A percentile compares a stretch with the other conserved stretches of the same genome.
Evolutionary conservation across 2,113 vertebrate species (phyloP).

Genomic region (Genyomyrus donnyi): DNA sequence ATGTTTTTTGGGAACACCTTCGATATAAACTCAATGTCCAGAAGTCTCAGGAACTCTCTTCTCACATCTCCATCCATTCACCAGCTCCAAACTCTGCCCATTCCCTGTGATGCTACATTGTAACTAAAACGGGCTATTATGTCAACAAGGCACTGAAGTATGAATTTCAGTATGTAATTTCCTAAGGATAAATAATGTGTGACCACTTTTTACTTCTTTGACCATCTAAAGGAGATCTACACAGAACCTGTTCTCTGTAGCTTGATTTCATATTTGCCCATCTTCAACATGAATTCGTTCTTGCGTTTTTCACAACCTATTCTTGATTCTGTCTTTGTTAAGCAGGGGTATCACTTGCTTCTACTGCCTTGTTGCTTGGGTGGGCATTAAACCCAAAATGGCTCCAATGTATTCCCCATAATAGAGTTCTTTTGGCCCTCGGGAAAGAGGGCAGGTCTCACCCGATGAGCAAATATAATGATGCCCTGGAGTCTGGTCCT

Average conservation of each 20-base stretch:
- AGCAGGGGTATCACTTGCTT: neutral
- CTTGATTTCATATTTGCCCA: neutral
- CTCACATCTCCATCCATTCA: neutral
- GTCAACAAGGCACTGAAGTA: neutral
- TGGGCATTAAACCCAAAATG: neutral
- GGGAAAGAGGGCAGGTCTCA: neutral
- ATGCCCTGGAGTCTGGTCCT: neutral
- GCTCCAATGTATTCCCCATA: neutral
- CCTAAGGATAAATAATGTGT: neutral
- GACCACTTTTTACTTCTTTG: neutral
- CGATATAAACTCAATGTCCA: neutral
- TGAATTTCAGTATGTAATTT: neutral
- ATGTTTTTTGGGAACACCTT: neutral
- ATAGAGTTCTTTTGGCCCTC: neutral
- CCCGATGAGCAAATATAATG: neutral
- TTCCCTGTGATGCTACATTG: neutral
- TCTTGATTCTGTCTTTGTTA: neutral
- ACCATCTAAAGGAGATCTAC: neutral
- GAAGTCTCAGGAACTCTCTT: neutral
- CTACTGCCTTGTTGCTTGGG: neutral
- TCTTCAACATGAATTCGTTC: neutral
- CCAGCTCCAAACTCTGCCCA: neutral
- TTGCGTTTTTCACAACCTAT: neutral
- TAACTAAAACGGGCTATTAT: neutral
- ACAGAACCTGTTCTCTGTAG: neutral